These are phyloP conservation scores for Heliothis peltigera DNA, from an alignment of 2,888 invertebrate species.

Conservation along the genomic window DNA sequence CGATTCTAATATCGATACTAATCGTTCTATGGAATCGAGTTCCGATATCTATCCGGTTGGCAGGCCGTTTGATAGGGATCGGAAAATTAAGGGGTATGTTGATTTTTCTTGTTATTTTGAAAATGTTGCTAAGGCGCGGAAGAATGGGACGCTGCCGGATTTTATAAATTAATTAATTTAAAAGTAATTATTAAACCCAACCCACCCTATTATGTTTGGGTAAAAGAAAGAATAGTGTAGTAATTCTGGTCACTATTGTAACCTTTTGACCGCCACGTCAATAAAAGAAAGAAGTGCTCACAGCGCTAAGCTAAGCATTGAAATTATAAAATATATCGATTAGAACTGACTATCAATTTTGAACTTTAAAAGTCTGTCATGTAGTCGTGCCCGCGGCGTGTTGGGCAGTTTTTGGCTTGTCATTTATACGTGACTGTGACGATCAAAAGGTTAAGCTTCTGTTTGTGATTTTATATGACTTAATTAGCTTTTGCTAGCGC, in stretches of 20 bases:
- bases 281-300: no score
- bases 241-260: not conserved
- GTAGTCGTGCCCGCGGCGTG: no score
- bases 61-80: conserved; percentile 90
- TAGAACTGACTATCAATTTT: no score
- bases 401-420: no score
- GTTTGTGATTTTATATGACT: no score
- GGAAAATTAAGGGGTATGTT: conserved; percentile 94
- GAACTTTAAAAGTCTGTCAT: no score
- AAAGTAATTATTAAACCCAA: not conserved
- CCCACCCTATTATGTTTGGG: not conserved
- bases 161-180: conserved; percentile 83
- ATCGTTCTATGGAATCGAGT: conserved; percentile 81
- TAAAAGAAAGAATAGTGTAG: not conserved
- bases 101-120: conserved; percentile 95
- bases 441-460: no score
- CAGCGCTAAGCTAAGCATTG: no score
- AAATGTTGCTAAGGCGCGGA: conserved; percentile 92
- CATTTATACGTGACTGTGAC: no score
- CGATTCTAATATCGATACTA: conserved; percentile 81
- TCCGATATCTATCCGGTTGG: conserved; percentile 83
- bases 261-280: no score
- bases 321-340: no score
- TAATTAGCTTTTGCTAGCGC: no score
- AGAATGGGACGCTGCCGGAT: conserved; percentile 91